Conservation (phyloP, 2,113 vertebrate species). For the Ondatra zibethicus region DNA sequence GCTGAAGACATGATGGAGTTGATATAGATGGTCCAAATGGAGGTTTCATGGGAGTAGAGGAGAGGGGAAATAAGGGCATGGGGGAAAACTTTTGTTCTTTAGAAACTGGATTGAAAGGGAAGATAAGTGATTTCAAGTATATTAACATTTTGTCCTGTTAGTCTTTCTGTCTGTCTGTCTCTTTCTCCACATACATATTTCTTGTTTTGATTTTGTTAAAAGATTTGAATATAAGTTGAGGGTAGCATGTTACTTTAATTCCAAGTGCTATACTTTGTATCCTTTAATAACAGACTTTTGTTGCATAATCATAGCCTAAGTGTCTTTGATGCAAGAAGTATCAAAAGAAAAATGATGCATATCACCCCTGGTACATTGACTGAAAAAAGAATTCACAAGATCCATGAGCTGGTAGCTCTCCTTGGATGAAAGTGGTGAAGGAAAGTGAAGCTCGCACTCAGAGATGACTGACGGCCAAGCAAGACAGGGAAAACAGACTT, state of each 20-base stretch:
- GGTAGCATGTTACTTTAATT: neutral
- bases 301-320: neutral
- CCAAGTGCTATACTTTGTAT: neutral
- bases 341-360: neutral
- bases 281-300: neutral
- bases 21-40: neutral
- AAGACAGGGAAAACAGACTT: neutral
- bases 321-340: conserved; percentile 10
- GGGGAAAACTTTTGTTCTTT: neutral
- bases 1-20: neutral
- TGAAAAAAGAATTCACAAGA: neutral
- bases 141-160: neutral
- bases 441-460: neutral
- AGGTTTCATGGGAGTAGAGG: neutral
- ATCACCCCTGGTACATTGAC: neutral
- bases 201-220: neutral
- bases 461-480: neutral
- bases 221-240: conserved; percentile 1
- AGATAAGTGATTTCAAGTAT: neutral
- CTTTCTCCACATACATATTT: neutral
- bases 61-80: neutral
- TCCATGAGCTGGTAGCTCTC: neutral
- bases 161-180: neutral
- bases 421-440: neutral
- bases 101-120: neutral